Evolutionary conservation across 2,888 invertebrate genomes (phyloP).

Genomic region (Cataglyphis cursor): DNA sequence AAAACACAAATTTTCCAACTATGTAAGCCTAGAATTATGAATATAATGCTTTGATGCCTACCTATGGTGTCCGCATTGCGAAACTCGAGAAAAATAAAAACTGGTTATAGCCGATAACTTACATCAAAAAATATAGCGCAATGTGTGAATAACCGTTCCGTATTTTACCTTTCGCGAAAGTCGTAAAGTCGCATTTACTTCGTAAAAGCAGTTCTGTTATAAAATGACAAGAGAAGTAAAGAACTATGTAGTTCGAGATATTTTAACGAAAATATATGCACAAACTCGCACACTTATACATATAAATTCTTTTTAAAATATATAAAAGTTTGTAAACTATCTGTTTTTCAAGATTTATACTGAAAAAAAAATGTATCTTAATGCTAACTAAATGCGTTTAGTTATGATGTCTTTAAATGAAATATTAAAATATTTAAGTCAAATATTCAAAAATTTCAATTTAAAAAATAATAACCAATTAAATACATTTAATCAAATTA

Average conservation of each 20-base stretch:
- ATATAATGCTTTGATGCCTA: constrained; percentile 25
- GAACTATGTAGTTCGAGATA: not conserved
- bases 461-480: too few relatives aligned
- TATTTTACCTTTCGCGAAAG: not conserved
- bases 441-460: too few relatives aligned
- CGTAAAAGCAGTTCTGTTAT: not conserved
- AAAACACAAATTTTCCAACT: too few relatives aligned
- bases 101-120: constrained; percentile 11
- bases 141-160: constrained; percentile 7
- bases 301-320: not conserved
- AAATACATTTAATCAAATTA: too few relatives aligned
- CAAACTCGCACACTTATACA: too few relatives aligned
- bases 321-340: not conserved
- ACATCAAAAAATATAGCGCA: not conserved
- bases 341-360: not conserved
- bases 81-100: constrained; percentile 34
- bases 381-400: too few relatives aligned
- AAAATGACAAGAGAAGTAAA: not conserved
- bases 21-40: constrained; percentile 10
- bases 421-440: too few relatives aligned
- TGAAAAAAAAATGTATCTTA: too few relatives aligned
- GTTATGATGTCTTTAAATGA: too few relatives aligned
- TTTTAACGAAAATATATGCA: not conserved
- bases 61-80: not conserved
- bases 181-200: not conserved